Evolutionary conservation across 2,888 invertebrate genomes (phyloP).

Genomic region (Hipparchia semele): DNA sequence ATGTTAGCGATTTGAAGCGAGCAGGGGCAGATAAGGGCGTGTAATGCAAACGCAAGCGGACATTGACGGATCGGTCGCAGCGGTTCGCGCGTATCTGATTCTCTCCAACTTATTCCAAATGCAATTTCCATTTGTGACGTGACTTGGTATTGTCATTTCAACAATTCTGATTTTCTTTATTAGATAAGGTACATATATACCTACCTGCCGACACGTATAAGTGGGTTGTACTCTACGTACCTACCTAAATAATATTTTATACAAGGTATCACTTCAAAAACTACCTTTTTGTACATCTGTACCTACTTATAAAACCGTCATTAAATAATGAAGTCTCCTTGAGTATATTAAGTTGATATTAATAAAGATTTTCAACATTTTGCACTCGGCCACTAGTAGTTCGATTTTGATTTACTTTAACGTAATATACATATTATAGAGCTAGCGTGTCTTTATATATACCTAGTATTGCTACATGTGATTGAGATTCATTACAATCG

Average conservation of each 20-base stretch:
- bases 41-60: constrained; percentile 80
- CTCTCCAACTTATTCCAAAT: constrained; percentile 78
- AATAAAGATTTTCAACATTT: too few relatives aligned
- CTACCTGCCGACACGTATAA: constrained; percentile 8
- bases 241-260: background rate
- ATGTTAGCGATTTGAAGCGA: constrained; percentile 78
- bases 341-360: too few relatives aligned
- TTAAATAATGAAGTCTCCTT: too few relatives aligned
- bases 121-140: constrained; percentile 77
- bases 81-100: constrained; percentile 80
- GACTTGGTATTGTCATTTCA: constrained; percentile 72
- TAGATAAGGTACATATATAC: constrained; percentile 25
- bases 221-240: background rate
- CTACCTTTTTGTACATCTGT: too few relatives aligned
- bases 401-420: too few relatives aligned
- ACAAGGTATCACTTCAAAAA: background rate
- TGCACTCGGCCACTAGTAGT: too few relatives aligned
- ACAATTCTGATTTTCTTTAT: constrained; percentile 35
- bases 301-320: too few relatives aligned
- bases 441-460: too few relatives aligned
- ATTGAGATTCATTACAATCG: too few relatives aligned
- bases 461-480: too few relatives aligned
- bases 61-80: constrained; percentile 80
- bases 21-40: constrained; percentile 76
- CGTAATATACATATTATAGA: too few relatives aligned